phyloP scores from a whole-genome alignment of 1,140 invertebrate genomes.

The Drosophila lini region DNA sequence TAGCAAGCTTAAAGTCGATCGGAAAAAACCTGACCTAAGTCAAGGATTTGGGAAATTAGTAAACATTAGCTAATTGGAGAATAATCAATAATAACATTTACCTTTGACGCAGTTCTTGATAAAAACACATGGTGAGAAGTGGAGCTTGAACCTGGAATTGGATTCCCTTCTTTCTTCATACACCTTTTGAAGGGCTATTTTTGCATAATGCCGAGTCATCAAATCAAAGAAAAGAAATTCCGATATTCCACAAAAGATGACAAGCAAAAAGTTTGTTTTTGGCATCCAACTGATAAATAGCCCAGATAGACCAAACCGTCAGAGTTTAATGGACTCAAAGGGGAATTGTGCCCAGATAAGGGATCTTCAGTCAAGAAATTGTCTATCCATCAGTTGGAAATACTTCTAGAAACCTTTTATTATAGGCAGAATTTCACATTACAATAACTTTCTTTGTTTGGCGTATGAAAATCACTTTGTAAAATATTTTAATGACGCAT shows the following conservation, averaged over 20 bases:
- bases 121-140: background rate
- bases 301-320: background rate
- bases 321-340: slow-evolving; percentile 15
- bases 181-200: slow-evolving; percentile 2
- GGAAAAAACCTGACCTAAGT: slow-evolving; percentile 48
- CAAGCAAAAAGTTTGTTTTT: slow-evolving; percentile 13
- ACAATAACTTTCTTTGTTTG: slow-evolving; percentile 48
- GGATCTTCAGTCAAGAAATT: slow-evolving; percentile 7
- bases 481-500: slow-evolving; percentile 26
- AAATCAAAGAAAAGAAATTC: slow-evolving; percentile 24
- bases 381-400: slow-evolving; percentile 6
- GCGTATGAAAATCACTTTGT: slow-evolving; percentile 5
- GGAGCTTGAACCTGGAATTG: slow-evolving; percentile 2
- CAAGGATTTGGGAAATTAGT: slow-evolving; percentile 48
- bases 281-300: slow-evolving; percentile 12
- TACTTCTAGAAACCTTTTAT: background rate
- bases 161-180: background rate
- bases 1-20: slow-evolving; percentile 22
- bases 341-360: slow-evolving; percentile 7
- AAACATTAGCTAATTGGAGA: slow-evolving; percentile 30
- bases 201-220: slow-evolving; percentile 39
- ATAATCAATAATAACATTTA: slow-evolving; percentile 27
- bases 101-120: slow-evolving; percentile 4
- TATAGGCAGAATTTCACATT: slow-evolving; percentile 12
- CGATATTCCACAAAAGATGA: slow-evolving; percentile 20